Percentiles rank a stretch among this genome's conserved stretches.
Evolutionary conservation across 2,113 vertebrate genomes (phyloP).

Genomic region (Pristiophorus japonicus): DNA sequence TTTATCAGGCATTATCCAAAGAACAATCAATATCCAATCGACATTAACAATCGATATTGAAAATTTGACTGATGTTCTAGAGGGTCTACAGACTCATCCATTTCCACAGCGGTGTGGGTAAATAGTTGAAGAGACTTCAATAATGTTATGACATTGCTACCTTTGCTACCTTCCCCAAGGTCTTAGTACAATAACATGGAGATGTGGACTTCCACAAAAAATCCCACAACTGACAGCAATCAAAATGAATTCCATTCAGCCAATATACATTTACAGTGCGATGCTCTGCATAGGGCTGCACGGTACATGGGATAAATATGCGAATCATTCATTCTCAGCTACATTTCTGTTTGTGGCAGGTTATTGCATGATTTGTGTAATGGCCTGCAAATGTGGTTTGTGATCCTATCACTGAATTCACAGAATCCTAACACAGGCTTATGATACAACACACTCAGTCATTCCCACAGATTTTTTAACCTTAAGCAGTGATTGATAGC

Average conservation of each 20-base stretch:
- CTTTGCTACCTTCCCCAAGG: slow-evolving; percentile 3
- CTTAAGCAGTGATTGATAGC: background rate
- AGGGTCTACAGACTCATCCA: background rate
- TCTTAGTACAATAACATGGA: background rate
- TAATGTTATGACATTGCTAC: background rate
- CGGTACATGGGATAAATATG: background rate
- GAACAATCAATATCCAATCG: background rate
- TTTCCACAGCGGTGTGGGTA: background rate
- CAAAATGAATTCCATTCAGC: background rate
- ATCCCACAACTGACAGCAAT: background rate
- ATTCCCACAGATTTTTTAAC: background rate
- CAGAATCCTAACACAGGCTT: background rate
- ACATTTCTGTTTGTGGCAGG: background rate
- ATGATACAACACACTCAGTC: background rate
- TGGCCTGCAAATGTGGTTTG: background rate
- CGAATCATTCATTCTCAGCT: background rate
- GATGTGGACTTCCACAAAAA: background rate
- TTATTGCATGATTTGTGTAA: background rate
- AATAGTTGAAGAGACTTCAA: background rate
- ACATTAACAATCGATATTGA: no score
- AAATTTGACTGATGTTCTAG: background rate
- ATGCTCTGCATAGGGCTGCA: background rate
- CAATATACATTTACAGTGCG: background rate
- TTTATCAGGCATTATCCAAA: background rate
- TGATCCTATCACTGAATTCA: background rate